A percentile compares a stretch with the other conserved stretches of the same genome.
phyloP scores from a whole-genome alignment of 2,797 vertebrate species.

The Glyptemys insculpta region DNA sequence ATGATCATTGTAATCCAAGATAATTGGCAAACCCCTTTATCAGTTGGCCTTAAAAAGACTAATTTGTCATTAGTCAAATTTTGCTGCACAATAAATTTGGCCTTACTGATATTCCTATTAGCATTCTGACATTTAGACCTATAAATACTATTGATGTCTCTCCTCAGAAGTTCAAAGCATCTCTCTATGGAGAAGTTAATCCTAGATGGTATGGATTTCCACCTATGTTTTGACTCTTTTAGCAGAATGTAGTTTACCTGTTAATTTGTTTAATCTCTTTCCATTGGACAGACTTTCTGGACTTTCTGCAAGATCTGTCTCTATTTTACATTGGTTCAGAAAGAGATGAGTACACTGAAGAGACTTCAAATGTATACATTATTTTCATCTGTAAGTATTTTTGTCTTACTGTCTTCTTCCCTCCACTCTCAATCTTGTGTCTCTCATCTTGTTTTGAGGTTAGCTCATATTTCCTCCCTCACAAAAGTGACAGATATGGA shows the following conservation, averaged over 20 bases:
- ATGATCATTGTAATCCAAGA: not conserved
- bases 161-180: slow-evolving; percentile 53
- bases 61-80: slow-evolving; percentile 28
- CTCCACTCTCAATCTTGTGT: not conserved
- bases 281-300: not conserved
- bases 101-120: slow-evolving; percentile 37
- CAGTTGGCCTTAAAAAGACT: slow-evolving; percentile 49
- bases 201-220: not conserved
- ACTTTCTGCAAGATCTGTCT: not conserved
- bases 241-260: not conserved
- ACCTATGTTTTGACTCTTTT: not conserved
- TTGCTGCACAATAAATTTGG: slow-evolving; percentile 37
- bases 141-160: slow-evolving; percentile 51
- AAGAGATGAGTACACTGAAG: not conserved
- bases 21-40: slow-evolving; percentile 32
- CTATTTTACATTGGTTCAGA: not conserved
- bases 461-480: not conserved
- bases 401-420: not conserved
- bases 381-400: not conserved
- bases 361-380: not conserved
- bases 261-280: not conserved
- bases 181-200: slow-evolving; percentile 39
- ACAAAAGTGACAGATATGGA: not conserved
- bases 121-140: not conserved
- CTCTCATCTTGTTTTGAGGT: not conserved